Evolutionary conservation across 1,140 invertebrate species (phyloP).

Genomic region (Hylyphantes graminicola): DNA sequence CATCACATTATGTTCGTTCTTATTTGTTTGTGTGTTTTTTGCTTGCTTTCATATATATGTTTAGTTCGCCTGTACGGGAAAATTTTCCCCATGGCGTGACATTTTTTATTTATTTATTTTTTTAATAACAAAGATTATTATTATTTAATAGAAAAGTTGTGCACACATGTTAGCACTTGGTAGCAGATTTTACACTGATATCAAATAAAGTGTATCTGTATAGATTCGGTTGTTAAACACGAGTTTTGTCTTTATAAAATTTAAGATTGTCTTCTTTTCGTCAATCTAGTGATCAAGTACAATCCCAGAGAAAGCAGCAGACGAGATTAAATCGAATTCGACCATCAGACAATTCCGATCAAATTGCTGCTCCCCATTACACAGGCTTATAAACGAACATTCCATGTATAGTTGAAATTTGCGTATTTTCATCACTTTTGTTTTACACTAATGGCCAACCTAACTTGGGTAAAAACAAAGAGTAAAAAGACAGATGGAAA

Average conservation of each 20-base stretch:
- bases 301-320: slow-evolving; percentile 26
- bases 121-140: no score
- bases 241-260: not conserved
- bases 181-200: not conserved
- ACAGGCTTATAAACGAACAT: slow-evolving; percentile 54
- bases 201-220: not conserved
- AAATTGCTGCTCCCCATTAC: slow-evolving; percentile 48
- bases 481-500: no score
- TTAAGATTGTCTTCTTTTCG: not conserved
- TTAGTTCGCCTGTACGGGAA: no score
- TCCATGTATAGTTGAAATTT: slow-evolving; percentile 16
- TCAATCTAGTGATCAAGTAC: slow-evolving; percentile 37
- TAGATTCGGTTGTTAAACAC: no score
- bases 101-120: no score
- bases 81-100: no score
- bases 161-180: not conserved
- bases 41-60: no score
- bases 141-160: not conserved
- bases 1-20: no score
- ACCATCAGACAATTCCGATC: slow-evolving; percentile 28
- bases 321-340: slow-evolving; percentile 13
- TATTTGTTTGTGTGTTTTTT: no score
- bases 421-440: not conserved
- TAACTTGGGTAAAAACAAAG: no score
- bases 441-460: no score